Conservation (phyloP, 2,888 invertebrate genomes). For the Latrodectus hesperus region DNA sequence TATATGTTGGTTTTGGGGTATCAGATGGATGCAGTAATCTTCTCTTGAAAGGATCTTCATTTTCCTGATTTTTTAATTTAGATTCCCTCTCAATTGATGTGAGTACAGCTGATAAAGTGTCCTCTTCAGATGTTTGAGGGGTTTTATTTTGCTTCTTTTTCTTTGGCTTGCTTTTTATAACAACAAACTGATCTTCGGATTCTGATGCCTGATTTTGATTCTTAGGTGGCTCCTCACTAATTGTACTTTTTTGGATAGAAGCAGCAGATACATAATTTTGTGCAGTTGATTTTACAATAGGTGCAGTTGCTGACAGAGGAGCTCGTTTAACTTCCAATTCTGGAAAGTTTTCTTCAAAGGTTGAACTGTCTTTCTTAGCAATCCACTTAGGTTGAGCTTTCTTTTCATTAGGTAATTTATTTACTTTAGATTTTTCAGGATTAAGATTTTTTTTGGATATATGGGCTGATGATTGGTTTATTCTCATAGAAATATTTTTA, state of each 20-base stretch:
- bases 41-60: constrained; percentile 27
- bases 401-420: background rate
- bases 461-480: background rate
- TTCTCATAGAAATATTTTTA: constrained; percentile 72
- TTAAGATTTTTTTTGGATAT: constrained; percentile 6
- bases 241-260: background rate
- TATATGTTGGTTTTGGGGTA: background rate
- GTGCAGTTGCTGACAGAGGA: background rate
- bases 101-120: background rate
- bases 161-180: constrained; percentile 58
- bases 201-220: background rate
- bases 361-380: constrained; percentile 24
- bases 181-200: constrained; percentile 32
- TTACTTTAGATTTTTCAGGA: background rate
- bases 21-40: background rate
- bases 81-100: no score
- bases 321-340: constrained; percentile 23
- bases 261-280: background rate
- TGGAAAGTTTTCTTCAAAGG: constrained; percentile 65
- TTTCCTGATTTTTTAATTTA: constrained; percentile 11
- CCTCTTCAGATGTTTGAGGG: background rate
- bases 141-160: constrained; percentile 50
- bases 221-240: background rate
- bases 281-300: background rate
- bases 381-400: constrained; percentile 29